These are phyloP conservation scores for Drosophila gaucha DNA, from an alignment of 2,888 invertebrate species.

Conservation along the genomic window DNA sequence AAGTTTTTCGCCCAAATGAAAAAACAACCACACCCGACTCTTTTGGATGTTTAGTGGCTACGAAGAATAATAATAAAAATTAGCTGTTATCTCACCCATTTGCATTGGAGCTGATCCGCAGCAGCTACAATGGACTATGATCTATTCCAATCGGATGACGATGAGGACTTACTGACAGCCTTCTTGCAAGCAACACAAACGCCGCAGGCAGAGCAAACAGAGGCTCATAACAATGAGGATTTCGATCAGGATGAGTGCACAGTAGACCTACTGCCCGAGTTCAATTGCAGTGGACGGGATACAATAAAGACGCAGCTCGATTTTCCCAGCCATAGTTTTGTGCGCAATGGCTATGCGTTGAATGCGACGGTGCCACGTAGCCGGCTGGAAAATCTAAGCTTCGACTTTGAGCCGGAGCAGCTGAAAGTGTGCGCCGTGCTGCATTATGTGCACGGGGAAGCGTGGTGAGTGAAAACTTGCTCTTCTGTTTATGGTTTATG, in stretches of 20 bases:
- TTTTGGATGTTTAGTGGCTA: too few relatives aligned
- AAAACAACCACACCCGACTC: too few relatives aligned
- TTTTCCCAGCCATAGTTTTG: conserved; percentile 74
- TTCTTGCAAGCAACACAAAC: conserved; percentile 74
- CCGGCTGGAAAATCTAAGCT: conserved; percentile 48
- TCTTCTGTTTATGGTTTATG: too few relatives aligned
- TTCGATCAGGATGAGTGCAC: conserved; percentile 7
- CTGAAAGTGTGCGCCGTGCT: conserved; percentile 56
- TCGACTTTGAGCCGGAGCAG: conserved; percentile 68
- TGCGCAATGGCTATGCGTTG: conserved; percentile 72
- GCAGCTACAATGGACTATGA: conserved; percentile 82
- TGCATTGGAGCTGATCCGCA: background rate
- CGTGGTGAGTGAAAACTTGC: conserved; percentile 81
- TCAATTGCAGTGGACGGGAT: conserved; percentile 82
- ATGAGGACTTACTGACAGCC: conserved; percentile 81
- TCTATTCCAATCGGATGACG: conserved; percentile 83
- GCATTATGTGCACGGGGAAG: conserved; percentile 71
- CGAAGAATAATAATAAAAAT: too few relatives aligned
- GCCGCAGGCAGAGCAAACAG: conserved; percentile 5
- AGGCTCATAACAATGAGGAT: background rate
- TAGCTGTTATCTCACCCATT: background rate
- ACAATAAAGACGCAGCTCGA: conserved; percentile 53
- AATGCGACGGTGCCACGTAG: conserved; percentile 31
- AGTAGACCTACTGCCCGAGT: conserved; percentile 73
- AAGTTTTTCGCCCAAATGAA: too few relatives aligned